Conservation (phyloP, 2,797 vertebrate species). For the Micropoecilia bifurca region DNA sequence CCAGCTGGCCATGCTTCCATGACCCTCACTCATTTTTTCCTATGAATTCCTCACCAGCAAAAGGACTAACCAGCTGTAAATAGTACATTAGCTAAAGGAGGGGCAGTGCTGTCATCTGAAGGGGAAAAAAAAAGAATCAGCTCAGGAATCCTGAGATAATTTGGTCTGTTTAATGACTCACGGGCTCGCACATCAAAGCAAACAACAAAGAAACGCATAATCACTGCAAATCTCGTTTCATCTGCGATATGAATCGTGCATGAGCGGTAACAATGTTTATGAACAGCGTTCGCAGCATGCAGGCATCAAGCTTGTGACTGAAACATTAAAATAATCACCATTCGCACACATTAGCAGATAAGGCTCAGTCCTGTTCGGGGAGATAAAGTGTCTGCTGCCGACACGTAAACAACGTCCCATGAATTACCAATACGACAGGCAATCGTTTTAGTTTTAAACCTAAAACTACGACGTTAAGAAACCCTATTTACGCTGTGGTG, state of each 20-base stretch:
- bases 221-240: conserved; percentile 53
- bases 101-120: conserved; percentile 25
- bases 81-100: conserved; percentile 20
- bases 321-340: conserved; percentile 54
- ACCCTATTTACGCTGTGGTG: neutral
- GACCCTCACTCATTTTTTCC: conserved; percentile 4
- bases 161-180: conserved; percentile 29
- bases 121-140: conserved; percentile 41
- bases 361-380: conserved; percentile 12
- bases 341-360: conserved; percentile 34
- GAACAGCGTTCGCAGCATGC: conserved; percentile 43
- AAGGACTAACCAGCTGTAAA: neutral
- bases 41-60: conserved; percentile 32
- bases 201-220: conserved; percentile 23
- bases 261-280: conserved; percentile 34
- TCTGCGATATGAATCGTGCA: conserved; percentile 49
- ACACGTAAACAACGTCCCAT: neutral
- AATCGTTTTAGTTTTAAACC: neutral
- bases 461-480: neutral
- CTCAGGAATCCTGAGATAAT: conserved; percentile 44
- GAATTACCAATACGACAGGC: neutral
- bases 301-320: conserved; percentile 29
- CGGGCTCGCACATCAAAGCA: neutral
- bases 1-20: conserved; percentile 19
- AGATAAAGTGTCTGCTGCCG: conserved; percentile 9